Conservation (phyloP, 2,797 vertebrate genomes). For the Poecilia wingei region DNA sequence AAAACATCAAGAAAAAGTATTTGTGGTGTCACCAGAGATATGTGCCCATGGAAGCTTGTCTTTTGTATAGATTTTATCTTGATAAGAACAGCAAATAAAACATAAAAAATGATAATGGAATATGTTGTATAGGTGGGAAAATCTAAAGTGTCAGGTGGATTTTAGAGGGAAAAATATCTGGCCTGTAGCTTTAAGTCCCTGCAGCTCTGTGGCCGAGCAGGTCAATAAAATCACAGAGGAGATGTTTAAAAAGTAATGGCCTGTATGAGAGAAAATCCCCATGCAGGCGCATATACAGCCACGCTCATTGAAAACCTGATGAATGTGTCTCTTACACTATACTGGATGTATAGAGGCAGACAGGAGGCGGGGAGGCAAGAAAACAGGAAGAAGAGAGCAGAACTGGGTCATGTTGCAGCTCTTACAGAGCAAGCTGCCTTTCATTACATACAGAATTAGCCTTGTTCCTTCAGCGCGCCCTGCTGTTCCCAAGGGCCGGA, state of each 20-base stretch:
- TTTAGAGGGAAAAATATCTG: not conserved
- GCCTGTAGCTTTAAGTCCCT: not conserved
- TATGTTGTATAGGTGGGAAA: not conserved
- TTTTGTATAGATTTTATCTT: not conserved
- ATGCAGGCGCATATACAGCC: not conserved
- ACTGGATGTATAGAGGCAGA: conserved; percentile 34
- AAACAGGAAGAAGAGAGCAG: conserved; percentile 17
- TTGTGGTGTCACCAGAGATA: not conserved
- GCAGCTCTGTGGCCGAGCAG: not conserved
- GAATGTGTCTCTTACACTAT: conserved; percentile 26
- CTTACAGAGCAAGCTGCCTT: conserved; percentile 31
- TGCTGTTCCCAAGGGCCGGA: not conserved
- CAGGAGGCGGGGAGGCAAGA: conserved; percentile 15
- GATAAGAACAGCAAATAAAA: not conserved
- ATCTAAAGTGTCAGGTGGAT: not conserved
- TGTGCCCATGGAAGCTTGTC: not conserved
- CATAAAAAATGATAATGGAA: not conserved
- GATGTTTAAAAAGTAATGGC: conserved; percentile 66
- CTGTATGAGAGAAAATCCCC: conserved; percentile 20
- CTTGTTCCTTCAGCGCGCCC: not conserved
- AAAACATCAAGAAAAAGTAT: not conserved
- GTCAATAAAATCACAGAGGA: conserved; percentile 26
- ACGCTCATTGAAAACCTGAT: conserved; percentile 14
- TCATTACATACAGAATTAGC: conserved; percentile 13
- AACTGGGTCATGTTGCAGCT: conserved; percentile 44